Percentiles rank a stretch among this genome's conserved stretches.
Evolutionary conservation across 2,113 vertebrate species (phyloP).

Genomic region (Chiloscyllium plagiosum): DNA sequence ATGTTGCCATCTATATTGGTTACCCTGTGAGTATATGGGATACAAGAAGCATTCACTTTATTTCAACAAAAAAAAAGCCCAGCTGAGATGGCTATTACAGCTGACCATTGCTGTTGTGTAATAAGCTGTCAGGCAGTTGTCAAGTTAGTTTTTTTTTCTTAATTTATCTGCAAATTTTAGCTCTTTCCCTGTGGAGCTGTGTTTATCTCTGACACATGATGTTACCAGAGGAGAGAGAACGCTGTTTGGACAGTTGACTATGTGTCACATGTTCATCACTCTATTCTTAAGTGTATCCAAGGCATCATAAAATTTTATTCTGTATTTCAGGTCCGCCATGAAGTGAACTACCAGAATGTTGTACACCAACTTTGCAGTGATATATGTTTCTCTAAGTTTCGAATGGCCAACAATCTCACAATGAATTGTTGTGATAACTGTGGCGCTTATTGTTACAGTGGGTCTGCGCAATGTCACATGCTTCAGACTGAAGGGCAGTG

Average conservation of each 20-base stretch:
- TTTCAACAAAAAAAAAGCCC: not conserved
- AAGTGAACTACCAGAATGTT: slow-evolving; percentile 80
- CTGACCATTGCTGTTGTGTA: not conserved
- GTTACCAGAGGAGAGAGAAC: too few relatives aligned
- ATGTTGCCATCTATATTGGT: not conserved
- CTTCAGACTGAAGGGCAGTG: slow-evolving; percentile 73
- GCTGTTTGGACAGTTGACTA: not conserved
- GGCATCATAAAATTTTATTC: slow-evolving; percentile 6
- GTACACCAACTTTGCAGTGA: slow-evolving; percentile 90
- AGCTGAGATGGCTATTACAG: not conserved
- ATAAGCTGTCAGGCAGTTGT: not conserved
- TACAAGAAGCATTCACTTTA: not conserved
- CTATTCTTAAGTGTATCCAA: not conserved
- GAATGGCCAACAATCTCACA: slow-evolving; percentile 76
- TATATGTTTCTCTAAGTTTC: slow-evolving; percentile 83
- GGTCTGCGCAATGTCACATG: slow-evolving; percentile 67
- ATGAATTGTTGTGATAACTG: slow-evolving; percentile 88
- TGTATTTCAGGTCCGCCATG: slow-evolving; percentile 71
- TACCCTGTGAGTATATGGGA: not conserved
- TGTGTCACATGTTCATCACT: not conserved
- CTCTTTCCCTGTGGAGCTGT: not conserved
- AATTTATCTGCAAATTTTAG: not conserved
- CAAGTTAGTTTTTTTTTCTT: not conserved
- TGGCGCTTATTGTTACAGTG: slow-evolving; percentile 74
- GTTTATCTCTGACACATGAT: not conserved